These are phyloP conservation scores for Drosophila multiciliata DNA, from an alignment of 2,888 invertebrate genomes.

Conservation along the genomic window DNA sequence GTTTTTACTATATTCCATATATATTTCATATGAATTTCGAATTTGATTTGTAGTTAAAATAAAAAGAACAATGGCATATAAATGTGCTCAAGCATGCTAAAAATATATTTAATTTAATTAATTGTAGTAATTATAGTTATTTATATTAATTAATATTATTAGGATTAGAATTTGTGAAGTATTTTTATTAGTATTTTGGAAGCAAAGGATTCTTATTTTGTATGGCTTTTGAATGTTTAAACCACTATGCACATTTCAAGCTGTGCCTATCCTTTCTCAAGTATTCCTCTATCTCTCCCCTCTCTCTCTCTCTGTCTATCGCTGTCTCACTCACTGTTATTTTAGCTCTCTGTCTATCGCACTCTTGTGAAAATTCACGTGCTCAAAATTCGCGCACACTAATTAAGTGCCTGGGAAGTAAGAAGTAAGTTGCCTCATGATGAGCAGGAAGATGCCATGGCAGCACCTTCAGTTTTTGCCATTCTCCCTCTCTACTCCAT, in stretches of 20 bases:
- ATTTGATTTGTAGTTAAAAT: not conserved
- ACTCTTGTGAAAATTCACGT: constrained; percentile 75
- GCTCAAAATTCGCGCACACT: constrained; percentile 79
- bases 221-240: not conserved
- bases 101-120: not conserved
- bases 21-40: not conserved
- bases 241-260: constrained; percentile 34
- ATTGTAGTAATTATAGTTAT: too few species aligned
- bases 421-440: constrained; percentile 74
- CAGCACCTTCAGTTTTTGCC: constrained; percentile 16
- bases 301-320: not conserved
- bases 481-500: not conserved
- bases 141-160: too few species aligned
- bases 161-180: not conserved
- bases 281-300: not conserved
- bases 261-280: constrained; percentile 16
- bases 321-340: not conserved
- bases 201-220: not conserved
- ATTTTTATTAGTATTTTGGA: not conserved
- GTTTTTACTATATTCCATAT: not conserved
- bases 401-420: constrained; percentile 77
- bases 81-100: not conserved
- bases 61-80: not conserved
- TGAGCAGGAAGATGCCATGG: constrained; percentile 56
- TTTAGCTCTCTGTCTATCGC: constrained; percentile 32